phyloP scores from a whole-genome alignment of 2,113 vertebrate genomes.

The Ceyx margarethae region DNA sequence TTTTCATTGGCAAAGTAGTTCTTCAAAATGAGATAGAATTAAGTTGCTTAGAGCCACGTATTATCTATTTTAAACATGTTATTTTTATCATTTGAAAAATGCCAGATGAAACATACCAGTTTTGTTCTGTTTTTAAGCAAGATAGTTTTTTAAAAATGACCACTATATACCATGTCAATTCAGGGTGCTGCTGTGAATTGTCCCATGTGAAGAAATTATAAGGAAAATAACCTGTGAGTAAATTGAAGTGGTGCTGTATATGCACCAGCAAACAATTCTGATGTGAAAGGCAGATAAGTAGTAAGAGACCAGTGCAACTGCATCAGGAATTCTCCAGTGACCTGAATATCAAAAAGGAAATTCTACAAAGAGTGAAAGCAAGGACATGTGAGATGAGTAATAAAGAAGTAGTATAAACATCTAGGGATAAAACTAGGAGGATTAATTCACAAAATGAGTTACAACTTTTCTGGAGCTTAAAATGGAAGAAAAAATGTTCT shows the following conservation, averaged over 20 bases:
- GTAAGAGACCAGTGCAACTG: not conserved
- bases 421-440: not conserved
- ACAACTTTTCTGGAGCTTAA: not conserved
- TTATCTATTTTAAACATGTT: not conserved
- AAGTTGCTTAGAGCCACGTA: not conserved
- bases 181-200: not conserved
- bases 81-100: conserved; percentile 4
- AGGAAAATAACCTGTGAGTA: not conserved
- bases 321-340: conserved; percentile 15
- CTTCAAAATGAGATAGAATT: conserved; percentile 24
- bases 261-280: not conserved
- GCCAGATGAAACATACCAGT: not conserved
- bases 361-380: not conserved
- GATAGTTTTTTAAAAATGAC: not conserved
- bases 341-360: conserved; percentile 27
- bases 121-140: not conserved
- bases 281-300: not conserved
- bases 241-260: not conserved
- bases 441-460: not conserved
- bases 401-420: not conserved
- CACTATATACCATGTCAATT: not conserved
- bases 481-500: not conserved
- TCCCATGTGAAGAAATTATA: not conserved
- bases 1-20: conserved; percentile 14
- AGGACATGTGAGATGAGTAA: not conserved